Base-by-base conservation (phyloP, 2,888 invertebrate genomes). In the Hololepta plana region DNA sequence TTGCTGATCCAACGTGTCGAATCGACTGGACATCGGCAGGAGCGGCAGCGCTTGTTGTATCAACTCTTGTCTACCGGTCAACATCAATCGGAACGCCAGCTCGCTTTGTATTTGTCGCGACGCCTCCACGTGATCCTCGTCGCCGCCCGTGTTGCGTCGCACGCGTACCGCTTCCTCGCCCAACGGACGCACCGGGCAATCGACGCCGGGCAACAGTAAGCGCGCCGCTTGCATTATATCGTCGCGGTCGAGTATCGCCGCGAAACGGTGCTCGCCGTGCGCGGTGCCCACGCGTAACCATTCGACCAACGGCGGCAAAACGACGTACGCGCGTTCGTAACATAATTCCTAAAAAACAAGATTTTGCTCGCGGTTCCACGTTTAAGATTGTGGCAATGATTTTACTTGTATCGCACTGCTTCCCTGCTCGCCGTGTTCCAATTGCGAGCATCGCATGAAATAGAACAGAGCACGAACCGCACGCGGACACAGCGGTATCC, bases 381-480 rank as follows among this genome's bases (percentile, higher is more conserved):
- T n/a, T n/a, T n/a, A n/a, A n/a, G n/a, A n/a, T n/a, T n/a, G n/a
- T n/a, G n/a, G n/a, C n/a, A n/a, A n/a, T n/a, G n/a, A n/a, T n/a
- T n/a, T 27, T 34, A 48, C 47, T 38, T 53, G 51, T 17, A 51
- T 45, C 2, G 47, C 45, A 34, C 45, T 43, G 29, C 46, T 41
- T 3, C 43, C 42, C 35, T 50, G 44, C 40, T 46, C 51, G 13
- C 47, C 53, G 39, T 45, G 55, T 36, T 47, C 51, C 38, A 75
- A 65, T 63, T 81, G 87, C 1, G 85, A 84, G 53, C 88, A 88
- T 23, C 85, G 61, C 87, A 88, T 87, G 49, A 85, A 88, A 53
- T 88, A 87, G 53, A 85, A 88, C 2, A 88, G 59, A 1, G 84
- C 72, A 24, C 76, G 69, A 23, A 85, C 64, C 0, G 85, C 85